Percentiles rank a stretch among this genome's conserved stretches.
These are phyloP conservation scores for Strongylocentrotus purpuratus DNA, from an alignment of 35 echinoderm and acorn worm species.

Conservation along the genomic window DNA sequence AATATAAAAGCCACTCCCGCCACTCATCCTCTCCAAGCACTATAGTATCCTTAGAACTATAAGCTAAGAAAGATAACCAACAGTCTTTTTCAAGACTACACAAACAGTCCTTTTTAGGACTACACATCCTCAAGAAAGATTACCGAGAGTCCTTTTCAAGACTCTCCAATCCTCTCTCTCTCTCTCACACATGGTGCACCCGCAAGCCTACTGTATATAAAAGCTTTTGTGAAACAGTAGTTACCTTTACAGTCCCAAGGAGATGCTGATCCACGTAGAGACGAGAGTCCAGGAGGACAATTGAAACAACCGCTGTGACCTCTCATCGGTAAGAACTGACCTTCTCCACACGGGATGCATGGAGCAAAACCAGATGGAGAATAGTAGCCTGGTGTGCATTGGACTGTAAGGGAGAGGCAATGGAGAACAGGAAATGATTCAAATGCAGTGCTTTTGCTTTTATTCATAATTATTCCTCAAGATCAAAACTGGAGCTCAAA, in stretches of 20 bases:
- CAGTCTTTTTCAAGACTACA: no score
- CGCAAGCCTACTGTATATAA: no score
- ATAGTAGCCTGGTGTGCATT: neutral
- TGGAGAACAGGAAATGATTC: neutral
- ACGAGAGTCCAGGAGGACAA: neutral
- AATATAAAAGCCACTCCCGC: no score
- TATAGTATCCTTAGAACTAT: no score
- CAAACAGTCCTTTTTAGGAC: no score
- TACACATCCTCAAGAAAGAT: no score
- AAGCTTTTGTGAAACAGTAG: neutral
- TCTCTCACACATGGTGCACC: no score
- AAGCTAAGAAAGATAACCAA: no score
- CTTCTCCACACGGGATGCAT: constrained; percentile 5
- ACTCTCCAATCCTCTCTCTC: no score
- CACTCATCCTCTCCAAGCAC: no score
- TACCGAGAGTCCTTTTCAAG: no score
- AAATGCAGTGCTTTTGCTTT: neutral
- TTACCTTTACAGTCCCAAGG: constrained; percentile 2
- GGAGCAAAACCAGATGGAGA: constrained; percentile 21
- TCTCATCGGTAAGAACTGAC: neutral
- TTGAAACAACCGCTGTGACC: neutral
- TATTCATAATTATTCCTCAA: neutral
- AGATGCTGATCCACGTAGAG: neutral
- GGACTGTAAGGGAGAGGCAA: neutral
- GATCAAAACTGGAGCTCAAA: neutral